Percentiles rank a stretch among this genome's conserved stretches.
phyloP scores from a whole-genome alignment of 2,113 vertebrate species.

The Rhea pennata region DNA sequence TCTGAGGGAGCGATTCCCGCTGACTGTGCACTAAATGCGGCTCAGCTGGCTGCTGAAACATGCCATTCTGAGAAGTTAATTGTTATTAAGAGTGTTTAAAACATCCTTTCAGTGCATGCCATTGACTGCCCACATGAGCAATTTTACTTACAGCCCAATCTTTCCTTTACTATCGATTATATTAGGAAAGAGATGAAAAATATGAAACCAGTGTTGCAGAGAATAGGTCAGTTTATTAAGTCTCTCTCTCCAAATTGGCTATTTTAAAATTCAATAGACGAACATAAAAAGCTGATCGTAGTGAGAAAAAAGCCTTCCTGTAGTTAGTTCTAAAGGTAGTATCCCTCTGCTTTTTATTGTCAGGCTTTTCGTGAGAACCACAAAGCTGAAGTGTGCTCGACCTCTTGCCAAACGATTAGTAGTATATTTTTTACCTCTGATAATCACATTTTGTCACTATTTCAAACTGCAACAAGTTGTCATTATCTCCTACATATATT shows the following conservation, averaged over 20 bases:
- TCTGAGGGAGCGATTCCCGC: rapidly evolving
- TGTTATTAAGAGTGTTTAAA: slow-evolving; percentile 8
- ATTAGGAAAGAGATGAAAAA: slow-evolving; percentile 48
- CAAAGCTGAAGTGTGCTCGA: not conserved
- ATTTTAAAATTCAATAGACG: slow-evolving; percentile 17
- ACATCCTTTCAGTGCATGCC: not conserved
- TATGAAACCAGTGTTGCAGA: slow-evolving; percentile 10
- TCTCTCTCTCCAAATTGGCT: not conserved
- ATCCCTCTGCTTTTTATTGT: not conserved
- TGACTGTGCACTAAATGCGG: not conserved
- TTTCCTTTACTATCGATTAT: slow-evolving; percentile 33
- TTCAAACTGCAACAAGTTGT: not conserved
- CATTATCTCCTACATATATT: not conserved
- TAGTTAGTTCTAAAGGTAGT: not conserved
- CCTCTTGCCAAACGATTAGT: not conserved
- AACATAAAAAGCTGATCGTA: not conserved
- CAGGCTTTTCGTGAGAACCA: not conserved
- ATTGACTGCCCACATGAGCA: not conserved
- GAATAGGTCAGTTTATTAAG: slow-evolving; percentile 27
- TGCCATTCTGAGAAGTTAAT: not conserved
- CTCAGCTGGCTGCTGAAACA: not conserved
- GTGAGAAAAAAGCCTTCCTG: not conserved
- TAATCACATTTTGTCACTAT: not conserved
- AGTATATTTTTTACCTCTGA: not conserved
- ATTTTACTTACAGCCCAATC: slow-evolving; percentile 19